Percentiles rank a stretch among this genome's conserved stretches.
These are phyloP conservation scores for Chymomyza costata DNA, from an alignment of 1,140 invertebrate species.

Conservation along the genomic window DNA sequence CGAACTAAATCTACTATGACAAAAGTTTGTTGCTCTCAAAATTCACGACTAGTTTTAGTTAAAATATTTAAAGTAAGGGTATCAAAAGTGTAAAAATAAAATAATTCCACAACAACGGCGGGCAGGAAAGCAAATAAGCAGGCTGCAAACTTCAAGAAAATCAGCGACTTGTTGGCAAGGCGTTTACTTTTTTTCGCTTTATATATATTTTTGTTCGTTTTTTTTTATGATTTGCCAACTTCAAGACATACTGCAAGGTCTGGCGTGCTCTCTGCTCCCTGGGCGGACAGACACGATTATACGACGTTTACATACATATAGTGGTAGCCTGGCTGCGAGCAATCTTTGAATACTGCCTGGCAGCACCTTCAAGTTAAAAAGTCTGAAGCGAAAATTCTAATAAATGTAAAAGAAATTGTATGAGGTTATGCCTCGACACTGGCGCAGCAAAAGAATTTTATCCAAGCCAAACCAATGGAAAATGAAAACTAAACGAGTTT, in stretches of 20 bases:
- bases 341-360: slow-evolving; percentile 27
- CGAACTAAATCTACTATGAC: too few relatives aligned
- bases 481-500: slow-evolving; percentile 71
- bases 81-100: slow-evolving; percentile 67
- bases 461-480: slow-evolving; percentile 42
- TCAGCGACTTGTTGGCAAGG: slow-evolving; percentile 45
- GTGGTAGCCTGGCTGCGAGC: slow-evolving; percentile 7
- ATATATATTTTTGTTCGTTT: too few relatives aligned
- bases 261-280: too few relatives aligned
- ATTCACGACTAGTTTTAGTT: too few relatives aligned
- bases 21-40: too few relatives aligned
- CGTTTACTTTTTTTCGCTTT: too few relatives aligned
- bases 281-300: slow-evolving; percentile 4
- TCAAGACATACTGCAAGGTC: slow-evolving; percentile 53
- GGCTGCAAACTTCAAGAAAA: slow-evolving; percentile 25
- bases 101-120: slow-evolving; percentile 64
- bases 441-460: slow-evolving; percentile 60
- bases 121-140: slow-evolving; percentile 59
- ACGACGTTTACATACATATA: slow-evolving; percentile 37
- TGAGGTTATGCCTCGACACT: slow-evolving; percentile 66
- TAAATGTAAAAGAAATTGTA: slow-evolving; percentile 72
- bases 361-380: slow-evolving; percentile 16
- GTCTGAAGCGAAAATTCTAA: slow-evolving; percentile 63
- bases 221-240: slow-evolving; percentile 60
- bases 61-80: too few relatives aligned